These are phyloP conservation scores for Scytalopus superciliaris DNA, from an alignment of 2,113 vertebrate genomes.

Conservation along the genomic window DNA sequence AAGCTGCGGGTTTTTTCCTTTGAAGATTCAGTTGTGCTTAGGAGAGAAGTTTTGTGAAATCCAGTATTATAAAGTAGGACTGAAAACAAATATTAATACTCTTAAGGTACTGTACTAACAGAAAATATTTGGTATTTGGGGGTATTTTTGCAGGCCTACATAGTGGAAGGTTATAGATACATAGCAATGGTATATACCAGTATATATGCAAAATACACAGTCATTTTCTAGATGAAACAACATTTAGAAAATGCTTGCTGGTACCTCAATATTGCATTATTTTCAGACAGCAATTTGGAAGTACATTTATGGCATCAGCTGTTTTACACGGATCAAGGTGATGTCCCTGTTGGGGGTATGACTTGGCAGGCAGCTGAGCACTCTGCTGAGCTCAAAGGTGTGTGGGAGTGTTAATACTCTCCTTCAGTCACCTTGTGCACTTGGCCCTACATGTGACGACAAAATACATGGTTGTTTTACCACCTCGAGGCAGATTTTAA, in stretches of 20 bases:
- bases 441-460: not conserved
- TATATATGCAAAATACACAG: not conserved
- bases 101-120: not conserved
- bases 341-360: not conserved
- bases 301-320: not conserved
- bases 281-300: not conserved
- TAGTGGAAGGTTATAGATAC: not conserved
- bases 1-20: not conserved
- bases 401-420: not conserved
- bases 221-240: not conserved
- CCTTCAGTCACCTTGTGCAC: not conserved
- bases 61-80: not conserved
- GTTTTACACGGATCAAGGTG: not conserved
- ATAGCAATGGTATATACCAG: rapidly evolving
- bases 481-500: not conserved
- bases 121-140: not conserved
- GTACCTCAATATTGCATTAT: not conserved
- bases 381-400: not conserved
- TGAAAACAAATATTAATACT: not conserved
- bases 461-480: rapidly evolving
- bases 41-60: not conserved
- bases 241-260: not conserved
- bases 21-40: not conserved
- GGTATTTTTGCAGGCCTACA: not conserved
- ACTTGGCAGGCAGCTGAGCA: not conserved